Evolutionary conservation across 2,113 vertebrate genomes (phyloP).

Genomic region (Himantopus leucocephalus): DNA sequence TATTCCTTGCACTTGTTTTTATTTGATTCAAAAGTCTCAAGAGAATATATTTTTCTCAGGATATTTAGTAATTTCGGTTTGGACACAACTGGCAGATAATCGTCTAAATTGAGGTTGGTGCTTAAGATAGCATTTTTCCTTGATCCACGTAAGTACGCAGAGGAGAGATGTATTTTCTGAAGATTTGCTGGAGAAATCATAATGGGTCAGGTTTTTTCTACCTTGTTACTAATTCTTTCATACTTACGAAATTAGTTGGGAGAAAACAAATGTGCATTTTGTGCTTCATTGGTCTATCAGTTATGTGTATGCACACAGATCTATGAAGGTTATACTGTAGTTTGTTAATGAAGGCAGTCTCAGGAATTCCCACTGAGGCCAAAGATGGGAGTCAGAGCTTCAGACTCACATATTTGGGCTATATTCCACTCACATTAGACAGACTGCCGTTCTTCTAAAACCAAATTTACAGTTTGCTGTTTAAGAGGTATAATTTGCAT

Average conservation of each 20-base stretch:
- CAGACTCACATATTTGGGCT: background rate
- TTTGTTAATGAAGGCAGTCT: background rate
- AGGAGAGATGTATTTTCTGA: background rate
- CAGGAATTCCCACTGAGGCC: background rate
- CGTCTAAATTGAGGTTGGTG: background rate
- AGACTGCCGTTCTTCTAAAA: constrained; percentile 22
- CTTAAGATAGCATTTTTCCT: background rate
- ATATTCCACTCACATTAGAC: background rate
- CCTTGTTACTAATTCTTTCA: background rate
- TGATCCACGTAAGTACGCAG: background rate
- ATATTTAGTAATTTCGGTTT: background rate
- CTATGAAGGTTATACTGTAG: background rate
- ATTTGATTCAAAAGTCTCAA: background rate
- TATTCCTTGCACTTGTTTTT: background rate
- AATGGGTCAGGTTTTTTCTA: background rate
- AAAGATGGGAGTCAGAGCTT: background rate
- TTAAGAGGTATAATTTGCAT: constrained; percentile 44
- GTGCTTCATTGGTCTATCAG: background rate
- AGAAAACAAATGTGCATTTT: background rate
- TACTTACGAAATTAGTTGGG: background rate
- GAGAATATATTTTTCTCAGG: background rate
- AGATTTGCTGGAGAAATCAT: background rate
- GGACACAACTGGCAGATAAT: background rate
- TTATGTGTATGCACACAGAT: background rate
- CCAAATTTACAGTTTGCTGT: constrained; percentile 38